Base-by-base conservation (phyloP, 2,888 invertebrate species). In the Agonopterix alstromeriana region DNA sequence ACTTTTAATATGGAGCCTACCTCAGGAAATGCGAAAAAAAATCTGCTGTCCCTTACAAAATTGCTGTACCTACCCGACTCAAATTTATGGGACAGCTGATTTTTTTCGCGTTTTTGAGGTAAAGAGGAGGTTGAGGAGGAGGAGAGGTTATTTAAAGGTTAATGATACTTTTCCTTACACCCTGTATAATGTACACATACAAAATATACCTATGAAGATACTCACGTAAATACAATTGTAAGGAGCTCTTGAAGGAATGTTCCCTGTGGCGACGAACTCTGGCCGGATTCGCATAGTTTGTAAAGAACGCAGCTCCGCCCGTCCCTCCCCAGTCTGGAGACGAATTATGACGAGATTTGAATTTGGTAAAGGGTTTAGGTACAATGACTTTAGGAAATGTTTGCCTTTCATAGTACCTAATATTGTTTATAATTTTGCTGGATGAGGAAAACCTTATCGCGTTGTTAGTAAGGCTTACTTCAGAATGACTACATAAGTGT, bases 211-310 rank as follows among this genome's bases (percentile, higher is more conserved):
- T 5, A 27, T 27, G 27, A 27, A 27, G 27, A 61, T 67, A 87
- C 90, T 90, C 74, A 93, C 93, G 91, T 92, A 75, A 93, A 93
- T 55, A 93, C 82, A 50, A 90, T 89, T 67, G 91, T 89, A 8
- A 93, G 73, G 49, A 93, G 90, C 82, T 93, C 93, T 54, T 92
- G 88, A 56, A 92, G 79, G 73, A 93, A 93, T 61, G 90, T 87
- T 43, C 91, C 92, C 56, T 90, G 89, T 51, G 65, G 36, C 61
- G 36, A 59, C 10, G 68, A 53, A 14, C 58, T 53, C 53, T 75
- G 74, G 51, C 90, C 91, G 12, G 92, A 86, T 67, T 91, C 90
- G 74, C 93, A 93, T 70, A 93, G 88, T 61, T 91, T 90, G 69
- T 91, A 92, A 61, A 92, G 87, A 54, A 93, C 88, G 78, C 93